Percentiles rank a stretch among this genome's conserved stretches.
phyloP scores from a whole-genome alignment of 1,140 invertebrate species.

The Limonius californicus region DNA sequence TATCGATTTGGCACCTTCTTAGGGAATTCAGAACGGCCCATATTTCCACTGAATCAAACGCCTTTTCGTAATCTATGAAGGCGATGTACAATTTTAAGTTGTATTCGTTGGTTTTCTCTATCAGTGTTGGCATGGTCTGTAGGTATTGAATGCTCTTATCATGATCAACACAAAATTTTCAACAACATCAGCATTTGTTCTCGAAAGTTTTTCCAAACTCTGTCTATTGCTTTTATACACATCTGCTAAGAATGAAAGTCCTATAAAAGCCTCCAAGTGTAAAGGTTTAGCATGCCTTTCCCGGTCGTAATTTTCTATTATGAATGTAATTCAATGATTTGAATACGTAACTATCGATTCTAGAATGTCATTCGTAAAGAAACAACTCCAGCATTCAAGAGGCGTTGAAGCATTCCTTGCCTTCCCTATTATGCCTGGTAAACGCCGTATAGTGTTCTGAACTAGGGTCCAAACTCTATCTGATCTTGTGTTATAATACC shows the following conservation, averaged over 20 bases:
- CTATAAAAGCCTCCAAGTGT: not conserved
- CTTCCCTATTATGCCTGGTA: not conserved
- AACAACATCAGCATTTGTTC: not conserved
- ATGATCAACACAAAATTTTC: not conserved
- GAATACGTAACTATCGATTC: not conserved
- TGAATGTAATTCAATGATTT: not conserved
- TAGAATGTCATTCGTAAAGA: no score
- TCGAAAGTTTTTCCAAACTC: not conserved
- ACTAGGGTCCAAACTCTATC: not conserved
- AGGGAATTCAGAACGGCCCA: no score
- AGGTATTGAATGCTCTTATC: no score
- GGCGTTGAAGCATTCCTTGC: no score
- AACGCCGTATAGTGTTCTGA: not conserved
- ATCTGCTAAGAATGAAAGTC: not conserved
- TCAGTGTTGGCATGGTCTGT: no score
- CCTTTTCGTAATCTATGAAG: no score
- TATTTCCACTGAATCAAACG: no score
- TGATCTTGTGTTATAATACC: not conserved
- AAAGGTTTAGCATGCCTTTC: not conserved
- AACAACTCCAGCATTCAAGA: no score
- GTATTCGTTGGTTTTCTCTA: no score
- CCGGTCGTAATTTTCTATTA: not conserved
- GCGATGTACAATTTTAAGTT: no score
- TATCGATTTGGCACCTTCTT: no score
- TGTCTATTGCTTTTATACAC: not conserved